Evolutionary conservation across 2,797 vertebrate species (phyloP).

Genomic region (Poeciliopsis turneri): DNA sequence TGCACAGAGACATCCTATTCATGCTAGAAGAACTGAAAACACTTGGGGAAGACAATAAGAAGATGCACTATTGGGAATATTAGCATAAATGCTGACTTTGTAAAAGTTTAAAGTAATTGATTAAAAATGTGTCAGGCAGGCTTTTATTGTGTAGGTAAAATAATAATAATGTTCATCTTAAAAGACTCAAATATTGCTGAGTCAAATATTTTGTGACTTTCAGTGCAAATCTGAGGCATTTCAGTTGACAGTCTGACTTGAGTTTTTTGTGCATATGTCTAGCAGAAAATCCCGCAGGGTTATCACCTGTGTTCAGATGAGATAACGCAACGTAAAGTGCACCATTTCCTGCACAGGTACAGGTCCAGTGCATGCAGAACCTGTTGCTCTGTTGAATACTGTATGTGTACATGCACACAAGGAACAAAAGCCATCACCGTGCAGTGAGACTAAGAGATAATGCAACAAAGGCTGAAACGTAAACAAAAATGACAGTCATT

Average conservation of each 20-base stretch:
- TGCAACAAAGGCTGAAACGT: slow-evolving; percentile 70
- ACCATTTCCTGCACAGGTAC: not conserved
- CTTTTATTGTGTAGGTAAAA: not conserved
- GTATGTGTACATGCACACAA: slow-evolving; percentile 35
- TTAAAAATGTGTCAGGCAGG: not conserved
- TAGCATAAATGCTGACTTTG: not conserved
- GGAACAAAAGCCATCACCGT: slow-evolving; percentile 45
- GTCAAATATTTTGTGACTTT: not conserved
- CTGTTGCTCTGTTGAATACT: slow-evolving; percentile 50
- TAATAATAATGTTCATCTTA: not conserved
- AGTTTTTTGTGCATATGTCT: not conserved
- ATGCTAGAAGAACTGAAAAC: slow-evolving; percentile 76
- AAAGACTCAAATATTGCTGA: not conserved
- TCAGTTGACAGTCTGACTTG: not conserved
- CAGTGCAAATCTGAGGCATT: slow-evolving; percentile 1
- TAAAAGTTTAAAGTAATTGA: not conserved
- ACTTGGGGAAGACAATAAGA: slow-evolving; percentile 74
- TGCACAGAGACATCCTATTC: slow-evolving; percentile 69
- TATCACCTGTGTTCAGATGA: slow-evolving; percentile 20
- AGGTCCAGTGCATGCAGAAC: slow-evolving; percentile 48
- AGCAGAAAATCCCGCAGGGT: not conserved
- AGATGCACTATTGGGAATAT: not conserved
- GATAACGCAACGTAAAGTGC: slow-evolving; percentile 24
- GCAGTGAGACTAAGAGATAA: slow-evolving; percentile 57
- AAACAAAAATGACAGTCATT: slow-evolving; percentile 69